Evolutionary conservation across 2,888 invertebrate genomes (phyloP), one percentile per base, ranked within the genome.

Genomic region (Nephrocerus scutellatus): DNA sequence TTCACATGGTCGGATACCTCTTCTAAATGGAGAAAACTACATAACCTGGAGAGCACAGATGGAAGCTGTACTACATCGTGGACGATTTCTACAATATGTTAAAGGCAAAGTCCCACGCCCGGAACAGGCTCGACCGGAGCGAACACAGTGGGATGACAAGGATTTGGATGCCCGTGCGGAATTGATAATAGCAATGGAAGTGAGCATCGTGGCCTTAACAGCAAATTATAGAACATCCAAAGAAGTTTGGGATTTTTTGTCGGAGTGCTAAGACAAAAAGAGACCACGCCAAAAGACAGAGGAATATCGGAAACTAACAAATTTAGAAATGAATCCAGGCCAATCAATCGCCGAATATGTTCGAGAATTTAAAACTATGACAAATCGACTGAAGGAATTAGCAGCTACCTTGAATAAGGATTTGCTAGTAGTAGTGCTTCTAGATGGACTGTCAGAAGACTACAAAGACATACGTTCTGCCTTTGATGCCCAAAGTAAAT

Each of bases 401-500:
- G 28, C n/a, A 16, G 36, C 36, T 9, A 35, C 36, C 7, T 25
- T 41, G 22, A 22, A 41, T 26, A 33, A 37, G 14, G 42, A 42
- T 13, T 22, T 42, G 21, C 24, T 38, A 2, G 42, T 36, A 2
- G 21, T 30, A 13, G 30, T 42, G 8, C 34, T 42, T 24, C 22
- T 38, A 8, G 42, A 38, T 21, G 38, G 42, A 26, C 14, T 42
- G 19, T 38, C 22, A 12, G 30, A 42, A 25, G 30, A 37, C n/a
- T 38, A 38, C 22, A 29, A 20, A 16, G 38, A 38, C 13, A 29
- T 34, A 1, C 22, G 25, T 25, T 26, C 32, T 6, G 39, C 43
- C 19, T n/a, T n/a, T n/a, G n/a, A n/a, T n/a, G n/a, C n/a, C n/a
- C n/a, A n/a, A n/a, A n/a, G n/a, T n/a, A n/a, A n/a, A n/a, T n/a